Evolutionary conservation across 1,140 invertebrate species (phyloP).

Genomic region (Temnothorax nylanderi): DNA sequence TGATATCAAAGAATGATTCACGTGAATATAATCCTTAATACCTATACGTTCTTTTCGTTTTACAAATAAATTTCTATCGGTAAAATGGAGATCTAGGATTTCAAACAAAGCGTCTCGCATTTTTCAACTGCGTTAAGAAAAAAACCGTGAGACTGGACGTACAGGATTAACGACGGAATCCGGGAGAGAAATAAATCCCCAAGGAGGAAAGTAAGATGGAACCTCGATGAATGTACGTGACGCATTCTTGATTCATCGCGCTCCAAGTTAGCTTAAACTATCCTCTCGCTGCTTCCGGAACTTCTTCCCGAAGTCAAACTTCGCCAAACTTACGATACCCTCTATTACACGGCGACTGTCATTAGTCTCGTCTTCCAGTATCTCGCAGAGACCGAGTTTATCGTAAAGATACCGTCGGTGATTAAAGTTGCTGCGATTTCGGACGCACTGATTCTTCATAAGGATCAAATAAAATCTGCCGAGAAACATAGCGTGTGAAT

Average conservation of each 20-base stretch:
- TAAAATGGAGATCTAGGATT: slow-evolving; percentile 25
- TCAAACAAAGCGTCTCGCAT: slow-evolving; percentile 29
- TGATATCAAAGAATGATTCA: neutral
- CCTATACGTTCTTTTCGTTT: neutral
- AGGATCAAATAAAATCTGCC: neutral
- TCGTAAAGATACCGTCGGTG: slow-evolving; percentile 4
- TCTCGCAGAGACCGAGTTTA: slow-evolving; percentile 44
- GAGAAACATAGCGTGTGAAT: neutral
- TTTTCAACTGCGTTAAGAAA: slow-evolving; percentile 17
- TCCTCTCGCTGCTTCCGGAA: slow-evolving; percentile 44
- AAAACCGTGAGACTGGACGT: slow-evolving; percentile 33
- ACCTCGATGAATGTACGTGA: slow-evolving; percentile 65
- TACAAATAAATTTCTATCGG: slow-evolving; percentile 8
- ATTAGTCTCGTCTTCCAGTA: slow-evolving; percentile 62
- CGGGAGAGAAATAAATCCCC: slow-evolving; percentile 55
- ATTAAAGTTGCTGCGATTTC: slow-evolving; percentile 41
- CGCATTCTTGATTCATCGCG: slow-evolving; percentile 73
- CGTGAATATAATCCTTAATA: neutral
- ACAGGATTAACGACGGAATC: slow-evolving; percentile 51
- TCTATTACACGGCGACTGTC: slow-evolving; percentile 62
- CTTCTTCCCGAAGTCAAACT: slow-evolving; percentile 66
- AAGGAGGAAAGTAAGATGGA: slow-evolving; percentile 38
- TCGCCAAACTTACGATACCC: slow-evolving; percentile 60
- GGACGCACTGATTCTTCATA: neutral
- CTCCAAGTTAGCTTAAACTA: slow-evolving; percentile 58